Evolutionary conservation across 2,888 invertebrate genomes (phyloP).

Genomic region (Xestia rhomboidea): DNA sequence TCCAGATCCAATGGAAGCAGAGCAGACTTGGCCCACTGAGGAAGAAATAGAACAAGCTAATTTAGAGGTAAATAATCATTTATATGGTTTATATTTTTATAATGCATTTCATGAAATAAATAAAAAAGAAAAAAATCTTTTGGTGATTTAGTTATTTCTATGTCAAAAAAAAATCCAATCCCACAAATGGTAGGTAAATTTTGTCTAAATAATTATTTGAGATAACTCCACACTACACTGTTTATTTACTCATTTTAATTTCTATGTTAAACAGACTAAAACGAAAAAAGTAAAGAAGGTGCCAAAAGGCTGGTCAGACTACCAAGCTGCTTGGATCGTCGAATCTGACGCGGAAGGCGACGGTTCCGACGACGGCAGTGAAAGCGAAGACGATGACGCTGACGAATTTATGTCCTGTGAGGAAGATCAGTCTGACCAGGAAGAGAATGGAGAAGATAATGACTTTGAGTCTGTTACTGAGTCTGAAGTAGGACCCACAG

Average conservation of each 20-base stretch:
- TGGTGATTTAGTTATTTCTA: background rate
- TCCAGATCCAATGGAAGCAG: slow-evolving; percentile 97
- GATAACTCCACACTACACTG: background rate
- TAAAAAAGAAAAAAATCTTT: background rate
- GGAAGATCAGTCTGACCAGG: slow-evolving; percentile 88
- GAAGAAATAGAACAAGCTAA: slow-evolving; percentile 96
- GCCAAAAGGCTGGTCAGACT: slow-evolving; percentile 98
- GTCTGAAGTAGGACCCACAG: slow-evolving; percentile 91
- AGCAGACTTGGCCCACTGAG: slow-evolving; percentile 99
- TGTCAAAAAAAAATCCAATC: background rate
- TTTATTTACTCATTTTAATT: background rate
- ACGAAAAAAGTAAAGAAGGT: slow-evolving; percentile 94
- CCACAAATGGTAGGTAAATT: background rate
- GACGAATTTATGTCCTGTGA: slow-evolving; percentile 89
- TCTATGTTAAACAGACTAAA: slow-evolving; percentile 80
- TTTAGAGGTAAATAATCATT: slow-evolving; percentile 79
- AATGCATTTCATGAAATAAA: background rate
- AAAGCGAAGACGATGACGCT: slow-evolving; percentile 74
- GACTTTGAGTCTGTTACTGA: slow-evolving; percentile 93
- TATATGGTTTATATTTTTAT: too few species aligned
- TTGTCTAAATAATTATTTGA: background rate
- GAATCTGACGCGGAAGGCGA: slow-evolving; percentile 92
- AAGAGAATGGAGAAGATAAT: slow-evolving; percentile 91
- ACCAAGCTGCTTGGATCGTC: slow-evolving; percentile 98
- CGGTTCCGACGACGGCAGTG: slow-evolving; percentile 84